phyloP scores from a whole-genome alignment of 2,888 invertebrate species.

The Aspidapion aeneum region DNA sequence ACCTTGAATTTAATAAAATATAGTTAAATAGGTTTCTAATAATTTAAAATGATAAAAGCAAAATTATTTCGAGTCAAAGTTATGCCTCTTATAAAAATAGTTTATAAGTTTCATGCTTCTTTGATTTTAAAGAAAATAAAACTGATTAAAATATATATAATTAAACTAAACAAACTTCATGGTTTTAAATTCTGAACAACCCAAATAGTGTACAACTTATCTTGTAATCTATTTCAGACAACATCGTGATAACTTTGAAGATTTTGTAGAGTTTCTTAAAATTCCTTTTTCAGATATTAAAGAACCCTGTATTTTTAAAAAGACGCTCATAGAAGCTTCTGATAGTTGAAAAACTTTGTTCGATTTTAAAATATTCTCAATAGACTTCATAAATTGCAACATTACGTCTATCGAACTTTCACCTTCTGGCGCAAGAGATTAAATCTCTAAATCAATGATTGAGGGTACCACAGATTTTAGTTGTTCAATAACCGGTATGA shows the following conservation, averaged over 20 bases:
- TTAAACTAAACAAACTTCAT: constrained; percentile 36
- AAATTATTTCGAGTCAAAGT: no score
- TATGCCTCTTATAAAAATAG: no score
- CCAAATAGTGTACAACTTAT: constrained; percentile 70
- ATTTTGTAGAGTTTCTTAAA: constrained; percentile 51
- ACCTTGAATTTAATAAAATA: no score
- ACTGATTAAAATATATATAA: no score
- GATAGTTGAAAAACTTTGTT: constrained; percentile 85
- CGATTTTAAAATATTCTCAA: constrained; percentile 66
- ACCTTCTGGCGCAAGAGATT: constrained; percentile 72
- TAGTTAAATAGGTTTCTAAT: no score
- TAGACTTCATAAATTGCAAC: constrained; percentile 72
- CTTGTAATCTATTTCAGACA: constrained; percentile 66
- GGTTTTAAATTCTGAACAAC: constrained; percentile 72
- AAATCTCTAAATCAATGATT: constrained; percentile 83
- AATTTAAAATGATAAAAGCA: no score
- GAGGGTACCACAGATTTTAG: constrained; percentile 76
- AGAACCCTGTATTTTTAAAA: constrained; percentile 76
- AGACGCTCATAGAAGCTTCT: constrained; percentile 85
- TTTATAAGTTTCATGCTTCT: no score
- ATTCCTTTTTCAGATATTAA: constrained; percentile 54
- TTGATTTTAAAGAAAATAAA: no score
- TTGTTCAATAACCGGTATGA: constrained; percentile 55
- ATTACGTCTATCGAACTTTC: constrained; percentile 70
- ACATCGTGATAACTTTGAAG: constrained; percentile 58